Conservation (phyloP, 2,113 vertebrate genomes). For the Catharus fuscescens region DNA sequence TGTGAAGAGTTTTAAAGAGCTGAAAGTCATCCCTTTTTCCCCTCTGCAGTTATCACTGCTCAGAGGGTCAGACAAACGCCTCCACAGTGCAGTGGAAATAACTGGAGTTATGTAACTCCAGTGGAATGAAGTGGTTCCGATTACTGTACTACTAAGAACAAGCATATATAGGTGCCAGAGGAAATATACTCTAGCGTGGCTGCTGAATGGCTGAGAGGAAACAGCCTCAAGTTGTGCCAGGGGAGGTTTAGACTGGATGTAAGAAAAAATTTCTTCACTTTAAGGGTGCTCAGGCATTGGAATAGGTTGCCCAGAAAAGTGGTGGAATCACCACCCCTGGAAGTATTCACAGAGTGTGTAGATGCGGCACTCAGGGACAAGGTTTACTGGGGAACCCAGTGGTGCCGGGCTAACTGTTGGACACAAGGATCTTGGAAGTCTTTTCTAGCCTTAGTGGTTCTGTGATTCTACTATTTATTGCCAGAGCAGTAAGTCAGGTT, state of each 20-base stretch:
- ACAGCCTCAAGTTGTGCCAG: not conserved
- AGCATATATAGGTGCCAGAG: not conserved
- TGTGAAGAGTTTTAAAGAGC: not conserved
- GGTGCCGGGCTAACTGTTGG: not conserved
- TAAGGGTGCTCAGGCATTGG: not conserved
- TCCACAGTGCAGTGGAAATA: not conserved
- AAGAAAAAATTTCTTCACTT: not conserved
- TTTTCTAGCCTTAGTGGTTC: not conserved
- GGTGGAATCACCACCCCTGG: not conserved
- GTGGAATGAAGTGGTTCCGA: not conserved
- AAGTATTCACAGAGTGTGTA: not conserved
- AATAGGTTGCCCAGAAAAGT: not conserved
- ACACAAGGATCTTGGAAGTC: not conserved
- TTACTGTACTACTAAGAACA: not conserved
- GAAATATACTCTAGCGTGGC: not conserved
- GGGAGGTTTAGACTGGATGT: not conserved
- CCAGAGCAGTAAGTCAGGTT: not conserved
- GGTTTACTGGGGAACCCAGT: not conserved
- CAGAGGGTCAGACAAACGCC: not conserved
- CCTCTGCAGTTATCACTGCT: not conserved
- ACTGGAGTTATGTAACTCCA: not conserved
- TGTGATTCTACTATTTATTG: not conserved
- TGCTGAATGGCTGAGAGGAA: not conserved
- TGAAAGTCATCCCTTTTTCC: not conserved
- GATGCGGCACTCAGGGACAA: not conserved